Percentiles rank a stretch among this genome's conserved stretches.
Conservation (phyloP, 2,888 invertebrate species). For the Thysanoteuthis rhombus region DNA sequence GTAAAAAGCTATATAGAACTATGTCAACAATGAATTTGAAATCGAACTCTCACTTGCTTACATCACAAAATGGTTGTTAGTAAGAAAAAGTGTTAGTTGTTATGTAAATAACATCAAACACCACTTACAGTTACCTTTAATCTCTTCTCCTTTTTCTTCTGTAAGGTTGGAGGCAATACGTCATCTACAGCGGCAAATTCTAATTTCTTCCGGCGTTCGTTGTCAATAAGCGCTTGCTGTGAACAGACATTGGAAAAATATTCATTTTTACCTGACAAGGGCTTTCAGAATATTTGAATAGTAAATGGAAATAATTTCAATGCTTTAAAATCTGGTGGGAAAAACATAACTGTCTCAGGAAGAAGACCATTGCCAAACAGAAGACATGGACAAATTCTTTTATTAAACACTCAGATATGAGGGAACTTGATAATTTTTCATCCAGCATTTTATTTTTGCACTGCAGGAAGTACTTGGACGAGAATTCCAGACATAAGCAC, state of each 20-base stretch:
- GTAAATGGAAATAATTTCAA: not conserved
- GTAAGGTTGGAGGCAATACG: conserved; percentile 45
- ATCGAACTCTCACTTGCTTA: not conserved
- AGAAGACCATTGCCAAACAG: too few species aligned
- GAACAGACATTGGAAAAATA: conserved; percentile 44
- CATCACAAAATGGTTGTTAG: not conserved
- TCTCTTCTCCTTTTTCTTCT: conserved; percentile 52
- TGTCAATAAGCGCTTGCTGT: conserved; percentile 90
- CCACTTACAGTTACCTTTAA: conserved; percentile 14
- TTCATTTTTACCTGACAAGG: not conserved
- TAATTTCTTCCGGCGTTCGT: conserved; percentile 88
- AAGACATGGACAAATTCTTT: too few species aligned
- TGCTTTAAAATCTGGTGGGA: not conserved
- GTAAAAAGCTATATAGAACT: too few species aligned
- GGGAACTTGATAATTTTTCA: too few species aligned
- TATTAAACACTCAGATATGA: too few species aligned
- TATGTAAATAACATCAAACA: not conserved
- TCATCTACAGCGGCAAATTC: conserved; percentile 74
- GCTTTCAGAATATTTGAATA: not conserved
- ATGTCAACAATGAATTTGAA: not conserved
- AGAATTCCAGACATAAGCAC: too few species aligned
- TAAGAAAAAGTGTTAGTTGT: not conserved
- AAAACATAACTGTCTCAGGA: too few species aligned
- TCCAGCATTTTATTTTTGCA: too few species aligned
- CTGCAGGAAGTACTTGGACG: too few species aligned